Evolutionary conservation across 23 tunicate species (phyloP), one percentile per base, ranked within the genome.

Genomic region (Clavelina lepadiformis): DNA sequence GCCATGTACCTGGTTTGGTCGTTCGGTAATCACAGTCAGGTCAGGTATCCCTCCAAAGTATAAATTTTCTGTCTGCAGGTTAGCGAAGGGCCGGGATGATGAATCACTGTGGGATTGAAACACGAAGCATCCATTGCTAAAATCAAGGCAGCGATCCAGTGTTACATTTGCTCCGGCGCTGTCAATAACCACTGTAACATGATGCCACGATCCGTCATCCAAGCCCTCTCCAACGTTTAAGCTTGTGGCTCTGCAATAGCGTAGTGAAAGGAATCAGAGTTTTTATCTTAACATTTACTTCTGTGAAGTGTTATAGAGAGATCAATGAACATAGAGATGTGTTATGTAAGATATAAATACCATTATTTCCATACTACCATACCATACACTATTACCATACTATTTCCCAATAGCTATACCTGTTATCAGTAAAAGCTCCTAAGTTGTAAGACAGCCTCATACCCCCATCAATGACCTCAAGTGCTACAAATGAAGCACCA

Each of bases 391-490:
- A n/a, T n/a, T n/a, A n/a, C n/a, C n/a, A n/a, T n/a, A n/a, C n/a
- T n/a, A n/a, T n/a, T 11, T 11, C 13, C 49, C 13, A 11, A 53
- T 11, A 53, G 24, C 20, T 18, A 6, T 23, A 66, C 72, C 72
- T 66, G 72, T 47, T 66, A 46, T 27, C 35, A n/a, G 19, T 46
- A 21, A 35, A 19, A 29, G 28, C 20, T 3, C 7, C 49, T 20
- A 52, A 52, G 63, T 53, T 56, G 46, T 77, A 77, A 18, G 83
- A 75, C 36, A 85, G 28, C 38, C 75, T 35, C 21, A 77, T 4
- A n/a, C n/a, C 45, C 45, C 79, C 84, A 2, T 77, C 53, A 58
- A 85, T 61, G 30, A 85, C 28, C 46, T 85, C 94, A 74, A 77
- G 24, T 2, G 74, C 70, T 15, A 85, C 69, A 36, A 79, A 85